A percentile compares a stretch with the other conserved stretches of the same genome.
Conservation (phyloP, 2,888 invertebrate genomes). For the Tanypteryx hageni region DNA sequence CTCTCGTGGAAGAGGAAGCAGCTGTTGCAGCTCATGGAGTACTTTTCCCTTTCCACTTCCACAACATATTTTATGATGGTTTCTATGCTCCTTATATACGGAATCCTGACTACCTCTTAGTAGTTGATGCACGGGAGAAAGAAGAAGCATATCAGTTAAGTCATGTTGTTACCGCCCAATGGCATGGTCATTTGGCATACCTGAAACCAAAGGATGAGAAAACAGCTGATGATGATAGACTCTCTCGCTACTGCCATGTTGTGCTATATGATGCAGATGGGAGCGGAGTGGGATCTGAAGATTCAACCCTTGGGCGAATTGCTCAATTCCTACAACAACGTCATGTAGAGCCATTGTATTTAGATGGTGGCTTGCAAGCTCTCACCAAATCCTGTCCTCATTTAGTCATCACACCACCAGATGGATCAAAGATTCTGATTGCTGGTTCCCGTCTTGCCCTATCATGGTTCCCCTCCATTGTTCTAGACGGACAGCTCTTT, state of each 20-base stretch:
- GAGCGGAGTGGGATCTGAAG: constrained; percentile 65
- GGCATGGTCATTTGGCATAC: constrained; percentile 68
- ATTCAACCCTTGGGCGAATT: constrained; percentile 66
- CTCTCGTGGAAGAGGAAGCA: constrained; percentile 69
- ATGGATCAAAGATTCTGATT: constrained; percentile 38
- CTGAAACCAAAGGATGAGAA: constrained; percentile 18
- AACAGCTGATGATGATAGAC: constrained; percentile 37
- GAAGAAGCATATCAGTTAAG: constrained; percentile 68
- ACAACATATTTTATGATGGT: constrained; percentile 72
- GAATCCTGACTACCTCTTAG: constrained; percentile 71
- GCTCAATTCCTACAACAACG: constrained; percentile 51
- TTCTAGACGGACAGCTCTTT: constrained; percentile 71
- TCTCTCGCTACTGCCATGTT: constrained; percentile 70
- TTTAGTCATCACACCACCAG: constrained; percentile 9
- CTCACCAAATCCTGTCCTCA: constrained; percentile 68
- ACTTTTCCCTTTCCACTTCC: constrained; percentile 70
- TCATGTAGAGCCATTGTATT: constrained; percentile 68
- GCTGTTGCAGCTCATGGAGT: constrained; percentile 67
- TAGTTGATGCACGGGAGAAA: constrained; percentile 70
- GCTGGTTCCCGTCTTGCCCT: constrained; percentile 59
- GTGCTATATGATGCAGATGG: constrained; percentile 71
- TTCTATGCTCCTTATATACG: constrained; percentile 71
- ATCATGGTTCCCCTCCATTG: constrained; percentile 71
- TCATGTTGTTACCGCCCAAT: constrained; percentile 69
- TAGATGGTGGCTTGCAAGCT: constrained; percentile 70